Evolutionary conservation across 2,113 vertebrate species (phyloP).

Genomic region (Plectropomus leopardus): DNA sequence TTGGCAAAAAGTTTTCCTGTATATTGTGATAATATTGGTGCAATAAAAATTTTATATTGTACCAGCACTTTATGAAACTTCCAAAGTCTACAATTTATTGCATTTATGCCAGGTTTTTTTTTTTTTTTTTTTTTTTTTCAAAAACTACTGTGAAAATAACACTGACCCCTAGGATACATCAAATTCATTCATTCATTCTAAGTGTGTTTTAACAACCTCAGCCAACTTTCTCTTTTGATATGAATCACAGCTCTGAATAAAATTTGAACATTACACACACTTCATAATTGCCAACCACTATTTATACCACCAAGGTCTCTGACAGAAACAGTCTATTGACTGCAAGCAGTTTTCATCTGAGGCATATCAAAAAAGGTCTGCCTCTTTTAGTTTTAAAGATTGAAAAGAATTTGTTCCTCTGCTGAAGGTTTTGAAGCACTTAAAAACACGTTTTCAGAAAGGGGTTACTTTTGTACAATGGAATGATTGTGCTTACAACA

Average conservation of each 20-base stretch:
- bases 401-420: conserved; percentile 24
- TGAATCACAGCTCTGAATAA: neutral
- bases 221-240: neutral
- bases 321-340: conserved; percentile 24
- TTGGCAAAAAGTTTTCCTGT: too few species aligned
- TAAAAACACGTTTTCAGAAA: conserved; percentile 15
- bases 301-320: neutral
- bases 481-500: conserved; percentile 21
- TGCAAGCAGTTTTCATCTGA: conserved; percentile 19
- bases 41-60: too few species aligned
- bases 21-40: too few species aligned
- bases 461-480: conserved; percentile 14
- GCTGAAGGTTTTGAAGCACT: conserved; percentile 27
- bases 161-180: neutral
- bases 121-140: neutral
- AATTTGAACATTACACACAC: neutral
- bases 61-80: too few species aligned
- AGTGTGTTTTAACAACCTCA: neutral
- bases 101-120: neutral
- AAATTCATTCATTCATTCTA: neutral
- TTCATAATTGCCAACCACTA: conserved; percentile 19
- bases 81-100: too few species aligned
- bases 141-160: neutral
- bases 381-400: neutral
- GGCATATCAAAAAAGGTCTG: neutral